Evolutionary conservation across 2,888 invertebrate species (phyloP).

Genomic region (Caenorhabditis sp.): DNA sequence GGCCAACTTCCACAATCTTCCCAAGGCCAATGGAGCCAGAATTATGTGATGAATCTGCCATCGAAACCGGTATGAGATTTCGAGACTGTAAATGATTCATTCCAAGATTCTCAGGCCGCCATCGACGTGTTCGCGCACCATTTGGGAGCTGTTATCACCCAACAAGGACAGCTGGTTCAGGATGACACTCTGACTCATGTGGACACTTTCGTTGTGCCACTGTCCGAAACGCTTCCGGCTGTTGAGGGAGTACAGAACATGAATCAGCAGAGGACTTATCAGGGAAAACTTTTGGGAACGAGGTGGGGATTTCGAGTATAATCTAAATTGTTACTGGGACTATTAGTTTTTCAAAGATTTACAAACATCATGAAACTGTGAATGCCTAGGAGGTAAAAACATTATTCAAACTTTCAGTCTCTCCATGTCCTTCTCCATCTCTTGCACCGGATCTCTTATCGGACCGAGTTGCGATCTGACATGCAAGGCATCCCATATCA

Average conservation of each 20-base stretch:
- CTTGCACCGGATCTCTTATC: constrained; percentile 76
- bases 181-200: constrained; percentile 76
- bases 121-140: constrained; percentile 80
- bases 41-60: constrained; percentile 68
- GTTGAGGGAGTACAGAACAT: constrained; percentile 69
- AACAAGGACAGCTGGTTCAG: constrained; percentile 65
- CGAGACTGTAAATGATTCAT: not conserved
- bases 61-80: constrained; percentile 71
- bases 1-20: constrained; percentile 66
- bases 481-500: constrained; percentile 73
- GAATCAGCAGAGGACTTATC: constrained; percentile 70
- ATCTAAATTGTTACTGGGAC: too few species aligned
- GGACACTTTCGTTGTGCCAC: constrained; percentile 77
- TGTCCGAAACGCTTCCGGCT: constrained; percentile 65
- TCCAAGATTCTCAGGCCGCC: constrained; percentile 72
- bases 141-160: constrained; percentile 77
- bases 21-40: constrained; percentile 66
- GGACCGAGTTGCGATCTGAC: constrained; percentile 79
- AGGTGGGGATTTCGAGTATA: too few species aligned
- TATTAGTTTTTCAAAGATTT: too few species aligned
- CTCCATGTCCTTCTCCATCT: constrained; percentile 75
- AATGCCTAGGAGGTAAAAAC: too few species aligned
- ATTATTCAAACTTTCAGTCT: constrained; percentile 60
- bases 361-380: too few species aligned
- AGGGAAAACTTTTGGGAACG: constrained; percentile 76